Conservation (phyloP, 2,888 invertebrate genomes). For the Sesia bembeciformis region DNA sequence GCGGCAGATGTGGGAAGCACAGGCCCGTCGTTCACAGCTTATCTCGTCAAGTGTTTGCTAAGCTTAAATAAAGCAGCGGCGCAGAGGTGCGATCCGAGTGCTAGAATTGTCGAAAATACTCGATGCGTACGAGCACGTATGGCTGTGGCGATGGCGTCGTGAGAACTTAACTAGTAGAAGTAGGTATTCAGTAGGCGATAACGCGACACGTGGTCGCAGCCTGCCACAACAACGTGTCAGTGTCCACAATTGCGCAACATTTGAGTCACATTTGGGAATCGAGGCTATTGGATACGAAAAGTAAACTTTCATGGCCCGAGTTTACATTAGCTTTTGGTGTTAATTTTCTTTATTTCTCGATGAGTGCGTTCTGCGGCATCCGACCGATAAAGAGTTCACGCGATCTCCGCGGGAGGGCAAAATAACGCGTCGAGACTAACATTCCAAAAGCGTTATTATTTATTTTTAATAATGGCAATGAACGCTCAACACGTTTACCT, state of each 20-base stretch:
- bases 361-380: constrained; percentile 13
- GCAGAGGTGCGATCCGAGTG: constrained; percentile 1
- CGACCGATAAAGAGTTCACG: constrained; percentile 63
- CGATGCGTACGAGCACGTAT: constrained; percentile 56
- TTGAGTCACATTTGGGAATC: constrained; percentile 11
- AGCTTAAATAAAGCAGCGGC: constrained; percentile 54
- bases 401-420: constrained; percentile 61
- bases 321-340: constrained; percentile 2
- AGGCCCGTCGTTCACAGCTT: constrained; percentile 61
- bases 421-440: constrained; percentile 43
- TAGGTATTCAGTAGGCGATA: constrained; percentile 39
- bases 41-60: constrained; percentile 58
- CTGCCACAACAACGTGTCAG: constrained; percentile 24
- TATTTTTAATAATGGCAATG: constrained; percentile 66
- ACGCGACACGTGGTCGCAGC: constrained; percentile 43
- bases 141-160: constrained; percentile 48
- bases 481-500: constrained; percentile 59
- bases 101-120: constrained; percentile 1
- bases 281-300: constrained; percentile 2
- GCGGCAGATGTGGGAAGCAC: constrained; percentile 69
- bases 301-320: background rate
- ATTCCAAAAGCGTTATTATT: constrained; percentile 58
- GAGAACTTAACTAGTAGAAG: constrained; percentile 49
- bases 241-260: constrained; percentile 31
- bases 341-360: background rate